Conservation (phyloP, 64 coral and sea anemone species). For the Stichodactyla helianthus region DNA sequence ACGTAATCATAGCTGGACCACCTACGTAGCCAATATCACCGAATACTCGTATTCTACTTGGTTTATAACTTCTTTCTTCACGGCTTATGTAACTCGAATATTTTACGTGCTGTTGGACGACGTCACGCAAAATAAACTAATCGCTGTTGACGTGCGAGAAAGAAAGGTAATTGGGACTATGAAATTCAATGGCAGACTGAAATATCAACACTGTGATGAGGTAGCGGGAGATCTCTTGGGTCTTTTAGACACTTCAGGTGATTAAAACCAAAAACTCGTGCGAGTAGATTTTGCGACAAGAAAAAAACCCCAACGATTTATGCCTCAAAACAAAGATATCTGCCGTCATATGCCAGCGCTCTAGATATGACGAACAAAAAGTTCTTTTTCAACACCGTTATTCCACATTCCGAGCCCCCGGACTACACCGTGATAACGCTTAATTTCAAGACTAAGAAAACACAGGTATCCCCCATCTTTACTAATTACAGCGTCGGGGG, state of each 20-base stretch:
- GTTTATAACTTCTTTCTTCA: neutral
- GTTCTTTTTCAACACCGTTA: neutral
- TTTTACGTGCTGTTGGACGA: neutral
- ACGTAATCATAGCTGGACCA: neutral
- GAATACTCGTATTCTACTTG: neutral
- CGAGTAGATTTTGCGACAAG: neutral
- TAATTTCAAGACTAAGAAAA: neutral
- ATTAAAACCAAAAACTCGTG: neutral
- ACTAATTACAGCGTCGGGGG: neutral
- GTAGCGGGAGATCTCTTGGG: neutral
- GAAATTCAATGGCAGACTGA: neutral
- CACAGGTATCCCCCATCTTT: neutral
- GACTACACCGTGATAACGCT: neutral
- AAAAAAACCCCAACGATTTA: neutral
- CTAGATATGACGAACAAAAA: neutral
- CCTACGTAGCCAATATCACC: neutral
- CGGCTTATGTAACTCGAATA: neutral
- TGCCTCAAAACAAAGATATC: neutral
- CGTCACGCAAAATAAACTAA: neutral
- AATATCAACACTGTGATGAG: neutral
- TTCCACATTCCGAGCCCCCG: neutral
- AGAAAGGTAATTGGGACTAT: neutral
- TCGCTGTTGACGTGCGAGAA: neutral
- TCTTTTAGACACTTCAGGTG: neutral
- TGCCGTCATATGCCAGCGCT: neutral